These are phyloP conservation scores for Urocitellus parryii DNA, from an alignment of 2,113 vertebrate genomes.

Conservation along the genomic window DNA sequence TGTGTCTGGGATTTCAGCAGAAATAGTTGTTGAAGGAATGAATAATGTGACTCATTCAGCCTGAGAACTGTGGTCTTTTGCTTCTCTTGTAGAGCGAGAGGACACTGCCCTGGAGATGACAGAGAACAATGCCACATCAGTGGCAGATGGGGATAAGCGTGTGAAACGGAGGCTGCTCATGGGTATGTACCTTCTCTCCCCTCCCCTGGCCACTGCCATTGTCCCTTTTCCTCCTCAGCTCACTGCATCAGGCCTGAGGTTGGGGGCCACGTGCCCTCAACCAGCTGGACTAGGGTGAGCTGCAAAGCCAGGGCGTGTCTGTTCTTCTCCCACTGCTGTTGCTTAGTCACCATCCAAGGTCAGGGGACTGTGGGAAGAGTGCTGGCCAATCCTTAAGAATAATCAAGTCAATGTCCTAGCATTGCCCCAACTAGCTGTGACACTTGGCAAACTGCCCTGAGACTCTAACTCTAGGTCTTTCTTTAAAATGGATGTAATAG, in stretches of 20 bases:
- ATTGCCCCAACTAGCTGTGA: neutral
- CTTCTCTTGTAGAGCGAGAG: slow-evolving; percentile 90
- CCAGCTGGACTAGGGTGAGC: neutral
- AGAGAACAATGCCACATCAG: slow-evolving; percentile 92
- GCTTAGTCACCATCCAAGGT: neutral
- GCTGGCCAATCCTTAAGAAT: accelerated
- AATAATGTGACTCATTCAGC: neutral
- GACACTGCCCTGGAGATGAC: slow-evolving; percentile 88
- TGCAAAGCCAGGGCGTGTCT: neutral
- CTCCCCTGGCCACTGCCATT: neutral
- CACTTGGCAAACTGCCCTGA: neutral
- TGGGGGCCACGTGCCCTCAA: neutral
- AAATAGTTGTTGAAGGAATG: neutral
- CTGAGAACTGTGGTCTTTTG: slow-evolving; percentile 19
- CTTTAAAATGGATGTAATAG: neutral
- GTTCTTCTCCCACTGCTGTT: neutral
- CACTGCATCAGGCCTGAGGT: neutral
- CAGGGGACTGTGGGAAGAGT: neutral
- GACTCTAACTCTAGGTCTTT: neutral
- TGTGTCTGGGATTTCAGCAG: neutral
- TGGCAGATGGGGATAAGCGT: slow-evolving; percentile 95
- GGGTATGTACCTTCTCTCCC: slow-evolving; percentile 89
- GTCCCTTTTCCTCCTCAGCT: neutral
- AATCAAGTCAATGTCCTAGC: neutral
- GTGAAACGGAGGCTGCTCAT: slow-evolving; percentile 97